Base-by-base conservation (phyloP, 2,797 vertebrate genomes). In the Poeciliopsis turneri region DNA sequence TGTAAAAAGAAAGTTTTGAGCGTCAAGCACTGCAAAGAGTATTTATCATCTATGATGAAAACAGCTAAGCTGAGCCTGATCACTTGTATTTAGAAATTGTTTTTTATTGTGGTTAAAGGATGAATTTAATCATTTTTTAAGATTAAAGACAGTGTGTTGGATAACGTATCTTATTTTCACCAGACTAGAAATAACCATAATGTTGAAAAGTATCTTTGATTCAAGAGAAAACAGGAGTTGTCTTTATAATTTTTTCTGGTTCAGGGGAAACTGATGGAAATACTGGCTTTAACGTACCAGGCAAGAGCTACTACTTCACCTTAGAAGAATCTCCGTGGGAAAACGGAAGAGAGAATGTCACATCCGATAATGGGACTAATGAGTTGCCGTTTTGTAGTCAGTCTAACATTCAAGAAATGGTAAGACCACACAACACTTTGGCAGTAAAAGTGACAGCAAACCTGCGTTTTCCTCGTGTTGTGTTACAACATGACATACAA, bases 321-420 rank as follows among this genome's bases (percentile, higher is more conserved):
- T 64, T 47, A 61, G 76, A 45, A 10, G 72, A 88, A 23, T 95
- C 94, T 45, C 76, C 72, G 16, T 95, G 94, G 94, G 93, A 95
- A 46, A 75, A 70, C 11, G 5, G 13, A 70, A 28, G 78, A 0
- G 57, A 68, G 9, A 11, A 80, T 10, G 23, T 47, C 28, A 7
- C 45, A 20, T 79, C 23, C 4, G 72, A 51, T 43, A 10, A 79
- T 0, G 11, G 64, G 1, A 46, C 78, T 1, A 43, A 79, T 1
- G 59, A 87, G 30, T 1, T 55, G 8, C 76, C 90, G 33, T 75
- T 76, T 30, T 77, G 13, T 15, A 69, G 75, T 43, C 11, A 80
- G 53, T 70, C 28, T 49, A 85, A 78, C 55, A 85, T 64, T 43
- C 76, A 74, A 20, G 4, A 91, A 83, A 86, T 80, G 90, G 95